Conservation (phyloP, 2,888 invertebrate genomes). For the Andricus quercusramuli region DNA sequence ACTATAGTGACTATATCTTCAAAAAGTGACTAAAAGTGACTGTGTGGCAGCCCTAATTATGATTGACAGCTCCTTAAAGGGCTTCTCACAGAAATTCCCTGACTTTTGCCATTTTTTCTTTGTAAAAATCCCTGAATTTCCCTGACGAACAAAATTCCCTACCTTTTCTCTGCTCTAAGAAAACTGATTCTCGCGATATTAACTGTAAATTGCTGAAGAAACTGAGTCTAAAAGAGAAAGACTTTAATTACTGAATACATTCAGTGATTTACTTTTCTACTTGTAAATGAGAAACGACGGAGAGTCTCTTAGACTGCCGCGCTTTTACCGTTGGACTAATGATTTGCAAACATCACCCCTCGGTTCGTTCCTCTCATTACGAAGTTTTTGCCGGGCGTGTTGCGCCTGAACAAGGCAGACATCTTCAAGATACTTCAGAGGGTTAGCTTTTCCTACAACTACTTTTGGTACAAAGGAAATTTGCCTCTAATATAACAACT, state of each 20-base stretch:
- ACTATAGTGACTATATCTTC: too few relatives aligned
- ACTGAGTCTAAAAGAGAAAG: constrained; percentile 18
- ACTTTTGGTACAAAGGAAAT: constrained; percentile 13
- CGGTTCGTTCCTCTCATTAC: constrained; percentile 67
- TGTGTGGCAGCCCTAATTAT: too few relatives aligned
- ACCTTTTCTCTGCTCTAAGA: background rate
- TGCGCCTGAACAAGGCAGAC: constrained; percentile 65
- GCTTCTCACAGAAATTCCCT: too few relatives aligned
- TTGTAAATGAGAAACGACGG: constrained; percentile 45
- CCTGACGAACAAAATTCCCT: too few relatives aligned
- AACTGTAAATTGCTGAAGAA: constrained; percentile 23
- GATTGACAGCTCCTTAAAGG: too few relatives aligned
- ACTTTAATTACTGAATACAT: constrained; percentile 55
- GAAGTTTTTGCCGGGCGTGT: constrained; percentile 67
- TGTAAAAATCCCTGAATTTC: too few relatives aligned
- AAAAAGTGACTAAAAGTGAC: too few relatives aligned
- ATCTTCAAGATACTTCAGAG: constrained; percentile 61
- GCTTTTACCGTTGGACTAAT: constrained; percentile 69
- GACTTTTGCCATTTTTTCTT: too few relatives aligned
- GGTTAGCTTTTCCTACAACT: constrained; percentile 24
- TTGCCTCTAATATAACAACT: background rate
- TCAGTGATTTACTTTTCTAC: constrained; percentile 54
- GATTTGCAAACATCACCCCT: constrained; percentile 75
- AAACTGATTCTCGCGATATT: constrained; percentile 16
- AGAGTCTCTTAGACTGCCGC: constrained; percentile 44